Evolutionary conservation across 2,113 vertebrate species (phyloP).

Genomic region (Aptenodytes forsteri): DNA sequence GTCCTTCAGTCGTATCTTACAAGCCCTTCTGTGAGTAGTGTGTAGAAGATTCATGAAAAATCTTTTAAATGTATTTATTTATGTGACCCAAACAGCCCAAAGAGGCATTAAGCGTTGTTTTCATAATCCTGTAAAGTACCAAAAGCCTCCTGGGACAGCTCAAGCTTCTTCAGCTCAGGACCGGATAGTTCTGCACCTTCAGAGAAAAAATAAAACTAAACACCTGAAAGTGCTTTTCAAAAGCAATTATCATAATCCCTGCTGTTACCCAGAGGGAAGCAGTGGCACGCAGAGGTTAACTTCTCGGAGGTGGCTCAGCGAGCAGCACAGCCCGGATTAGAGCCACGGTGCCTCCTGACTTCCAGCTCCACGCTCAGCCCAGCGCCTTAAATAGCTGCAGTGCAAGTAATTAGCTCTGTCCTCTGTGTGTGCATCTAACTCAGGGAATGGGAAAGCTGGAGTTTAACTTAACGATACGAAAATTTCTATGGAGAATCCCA

Average conservation of each 20-base stretch:
- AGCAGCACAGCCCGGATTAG: conserved; percentile 21
- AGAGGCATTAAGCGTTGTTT: background rate
- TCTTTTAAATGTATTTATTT: background rate
- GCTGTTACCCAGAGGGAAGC: background rate
- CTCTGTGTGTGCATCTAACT: background rate
- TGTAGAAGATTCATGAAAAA: background rate
- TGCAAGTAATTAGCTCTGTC: background rate
- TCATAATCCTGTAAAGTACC: background rate
- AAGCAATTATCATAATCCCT: conserved; percentile 29
- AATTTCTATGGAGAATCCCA: background rate
- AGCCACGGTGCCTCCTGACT: background rate
- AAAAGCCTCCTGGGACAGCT: background rate
- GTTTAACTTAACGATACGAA: background rate
- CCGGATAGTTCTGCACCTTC: background rate
- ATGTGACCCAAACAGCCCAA: background rate
- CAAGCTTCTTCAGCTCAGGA: background rate
- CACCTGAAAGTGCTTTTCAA: conserved; percentile 30
- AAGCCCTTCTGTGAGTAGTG: background rate
- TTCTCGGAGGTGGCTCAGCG: background rate
- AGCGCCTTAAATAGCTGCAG: conserved; percentile 13
- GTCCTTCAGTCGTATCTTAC: background rate
- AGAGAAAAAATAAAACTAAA: background rate
- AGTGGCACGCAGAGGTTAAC: background rate
- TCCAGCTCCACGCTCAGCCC: background rate
- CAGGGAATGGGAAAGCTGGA: background rate